Base-by-base conservation (phyloP, 1,140 invertebrate species). In the Micrasema longulum region DNA sequence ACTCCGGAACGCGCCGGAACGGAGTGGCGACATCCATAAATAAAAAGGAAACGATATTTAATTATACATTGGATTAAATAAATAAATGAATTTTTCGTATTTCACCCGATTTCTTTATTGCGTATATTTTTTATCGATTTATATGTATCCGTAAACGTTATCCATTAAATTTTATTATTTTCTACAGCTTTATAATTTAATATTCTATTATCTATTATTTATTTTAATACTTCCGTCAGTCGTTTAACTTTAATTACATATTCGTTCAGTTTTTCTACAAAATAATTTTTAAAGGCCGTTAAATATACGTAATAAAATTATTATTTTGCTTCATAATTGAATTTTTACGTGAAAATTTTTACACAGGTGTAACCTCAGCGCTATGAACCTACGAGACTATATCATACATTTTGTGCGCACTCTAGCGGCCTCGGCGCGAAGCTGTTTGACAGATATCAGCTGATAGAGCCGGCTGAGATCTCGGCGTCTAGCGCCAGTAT, bases 391-490 rank as follows among this genome's bases (percentile, higher is more conserved):
- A 22, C 12, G 11, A 9, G 16, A 22, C 12, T 22, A 18, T 1
- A 22, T 22, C 50, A 53, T 53, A 53, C 26, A 22, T 53, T 53
- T 18, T 12, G 50, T 2, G 50, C 50, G 50, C 7, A 23, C 38
- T 65, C 69, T 71, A 45, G 69, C 69, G 69, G 41, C 57, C 18
- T 10, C 4, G 22, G 18, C 35, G 26, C n/a, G 60, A 71, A 65
- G 18, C 55, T 26, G 31, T 31, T 71, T 70, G 69, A 71, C 69
- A 71, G 69, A 22, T 35, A 71, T 71, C 69, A 71, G 69, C 69
- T 71, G 69, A 71, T 48, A 12, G 6, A 48, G 31, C 64, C 64
- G 48, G 64, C 64, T 41, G 35, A n/a, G n/a, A n/a, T n/a, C n/a
- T 22, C 6, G 52, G n/a, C 23, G 35, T 2, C 14, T 31, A 31